Conservation (phyloP, 2,113 vertebrate genomes). For the Piprites chloris region DNA sequence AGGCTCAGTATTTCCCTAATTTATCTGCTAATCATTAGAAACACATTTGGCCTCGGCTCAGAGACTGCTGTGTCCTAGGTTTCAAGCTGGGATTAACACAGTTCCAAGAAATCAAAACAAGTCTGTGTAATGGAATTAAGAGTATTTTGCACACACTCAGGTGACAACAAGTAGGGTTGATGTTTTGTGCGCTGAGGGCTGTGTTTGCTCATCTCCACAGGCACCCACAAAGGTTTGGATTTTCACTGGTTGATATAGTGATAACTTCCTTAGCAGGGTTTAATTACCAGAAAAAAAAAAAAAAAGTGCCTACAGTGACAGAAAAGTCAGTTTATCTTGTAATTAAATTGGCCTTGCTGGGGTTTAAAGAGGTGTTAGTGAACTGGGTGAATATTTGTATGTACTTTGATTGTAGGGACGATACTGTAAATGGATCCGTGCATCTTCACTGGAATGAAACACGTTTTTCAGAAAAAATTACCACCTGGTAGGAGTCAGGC, state of each 20-base stretch:
- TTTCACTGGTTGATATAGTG: neutral
- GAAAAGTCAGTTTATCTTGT: neutral
- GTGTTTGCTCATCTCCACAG: neutral
- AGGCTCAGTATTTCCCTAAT: constrained; percentile 43
- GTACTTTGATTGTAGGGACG: neutral
- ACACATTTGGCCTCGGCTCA: constrained; percentile 31
- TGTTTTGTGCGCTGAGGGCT: neutral
- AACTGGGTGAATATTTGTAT: neutral
- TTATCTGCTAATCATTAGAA: constrained; percentile 53
- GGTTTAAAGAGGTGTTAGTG: neutral
- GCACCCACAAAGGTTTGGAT: neutral
- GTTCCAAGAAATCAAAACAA: neutral
- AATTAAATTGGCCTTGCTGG: neutral
- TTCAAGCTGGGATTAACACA: constrained; percentile 10
- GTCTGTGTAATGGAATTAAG: neutral
- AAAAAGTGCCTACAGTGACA: neutral
- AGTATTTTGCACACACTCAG: neutral
- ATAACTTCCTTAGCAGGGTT: neutral
- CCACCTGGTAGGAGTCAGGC: neutral
- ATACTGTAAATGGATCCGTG: neutral
- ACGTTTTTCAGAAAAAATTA: neutral
- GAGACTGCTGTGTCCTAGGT: neutral
- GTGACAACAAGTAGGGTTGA: neutral
- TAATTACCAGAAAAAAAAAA: neutral
- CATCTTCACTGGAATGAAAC: neutral